Percentiles rank a stretch among this genome's conserved stretches.
These are phyloP conservation scores for Dicrurus megarhynchus DNA, from an alignment of 2,113 vertebrate genomes.

Conservation along the genomic window DNA sequence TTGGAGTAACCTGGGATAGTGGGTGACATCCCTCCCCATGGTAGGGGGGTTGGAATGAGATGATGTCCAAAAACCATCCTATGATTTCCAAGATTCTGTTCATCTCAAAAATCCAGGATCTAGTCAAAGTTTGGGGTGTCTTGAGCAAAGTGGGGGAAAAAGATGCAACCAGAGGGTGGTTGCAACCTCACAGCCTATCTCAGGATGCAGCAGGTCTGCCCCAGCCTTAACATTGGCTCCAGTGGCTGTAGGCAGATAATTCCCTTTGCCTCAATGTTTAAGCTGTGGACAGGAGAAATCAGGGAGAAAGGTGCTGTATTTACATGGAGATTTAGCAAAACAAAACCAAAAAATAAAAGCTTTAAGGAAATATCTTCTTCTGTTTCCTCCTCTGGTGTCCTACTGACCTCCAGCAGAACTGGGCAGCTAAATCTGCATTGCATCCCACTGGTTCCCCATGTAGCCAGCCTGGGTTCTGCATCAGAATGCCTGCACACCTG, in stretches of 20 bases:
- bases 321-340: background rate
- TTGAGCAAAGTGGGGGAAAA: background rate
- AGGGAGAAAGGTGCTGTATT: background rate
- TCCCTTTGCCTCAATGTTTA: background rate
- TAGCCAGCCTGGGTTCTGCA: background rate
- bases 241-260: background rate
- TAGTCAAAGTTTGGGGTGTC: background rate
- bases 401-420: background rate
- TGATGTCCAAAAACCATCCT: background rate
- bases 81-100: background rate
- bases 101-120: background rate
- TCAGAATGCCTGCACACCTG: background rate
- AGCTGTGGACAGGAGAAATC: background rate
- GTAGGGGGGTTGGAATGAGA: rapidly evolving
- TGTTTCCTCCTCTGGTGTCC: background rate
- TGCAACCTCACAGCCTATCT: background rate
- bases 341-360: background rate
- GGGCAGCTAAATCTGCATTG: background rate
- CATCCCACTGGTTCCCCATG: background rate
- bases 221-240: background rate
- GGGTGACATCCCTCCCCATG: background rate
- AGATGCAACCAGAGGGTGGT: background rate
- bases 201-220: background rate
- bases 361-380: background rate
- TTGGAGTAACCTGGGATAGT: background rate